Conservation (phyloP, 2,797 vertebrate genomes). For the Poecile montanus region DNA sequence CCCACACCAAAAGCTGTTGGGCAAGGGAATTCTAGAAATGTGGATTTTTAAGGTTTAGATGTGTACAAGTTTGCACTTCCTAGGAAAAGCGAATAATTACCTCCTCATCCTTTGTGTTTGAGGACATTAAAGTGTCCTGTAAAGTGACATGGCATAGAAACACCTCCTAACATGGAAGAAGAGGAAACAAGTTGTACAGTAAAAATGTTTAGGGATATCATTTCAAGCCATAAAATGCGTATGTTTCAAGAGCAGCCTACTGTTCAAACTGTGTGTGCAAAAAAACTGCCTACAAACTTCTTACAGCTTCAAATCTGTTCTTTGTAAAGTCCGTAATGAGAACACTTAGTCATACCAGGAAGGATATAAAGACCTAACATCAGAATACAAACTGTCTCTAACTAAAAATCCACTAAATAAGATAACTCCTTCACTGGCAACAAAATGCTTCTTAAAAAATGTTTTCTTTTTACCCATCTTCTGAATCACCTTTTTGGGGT, state of each 20-base stretch:
- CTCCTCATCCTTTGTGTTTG: neutral
- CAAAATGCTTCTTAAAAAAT: neutral
- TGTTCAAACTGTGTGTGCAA: neutral
- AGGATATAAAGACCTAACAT: neutral
- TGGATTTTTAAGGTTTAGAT: neutral
- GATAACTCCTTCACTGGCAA: neutral
- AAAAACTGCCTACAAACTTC: neutral
- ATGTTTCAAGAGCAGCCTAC: neutral
- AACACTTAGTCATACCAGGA: neutral
- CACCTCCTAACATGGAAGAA: neutral
- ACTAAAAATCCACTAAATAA: neutral
- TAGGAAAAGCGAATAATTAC: slow-evolving; percentile 44
- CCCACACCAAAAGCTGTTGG: neutral
- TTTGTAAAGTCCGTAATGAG: neutral
- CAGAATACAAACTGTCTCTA: neutral
- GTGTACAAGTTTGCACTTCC: neutral
- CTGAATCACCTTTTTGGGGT: neutral
- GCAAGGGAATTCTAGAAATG: neutral
- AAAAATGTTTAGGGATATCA: neutral
- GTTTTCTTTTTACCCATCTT: neutral
- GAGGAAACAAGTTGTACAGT: neutral
- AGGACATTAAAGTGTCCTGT: neutral
- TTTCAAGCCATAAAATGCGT: neutral
- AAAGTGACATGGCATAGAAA: neutral
- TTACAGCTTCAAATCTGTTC: neutral